Conservation (phyloP, 2,113 vertebrate species). For the Mesembrinibis cayennensis region DNA sequence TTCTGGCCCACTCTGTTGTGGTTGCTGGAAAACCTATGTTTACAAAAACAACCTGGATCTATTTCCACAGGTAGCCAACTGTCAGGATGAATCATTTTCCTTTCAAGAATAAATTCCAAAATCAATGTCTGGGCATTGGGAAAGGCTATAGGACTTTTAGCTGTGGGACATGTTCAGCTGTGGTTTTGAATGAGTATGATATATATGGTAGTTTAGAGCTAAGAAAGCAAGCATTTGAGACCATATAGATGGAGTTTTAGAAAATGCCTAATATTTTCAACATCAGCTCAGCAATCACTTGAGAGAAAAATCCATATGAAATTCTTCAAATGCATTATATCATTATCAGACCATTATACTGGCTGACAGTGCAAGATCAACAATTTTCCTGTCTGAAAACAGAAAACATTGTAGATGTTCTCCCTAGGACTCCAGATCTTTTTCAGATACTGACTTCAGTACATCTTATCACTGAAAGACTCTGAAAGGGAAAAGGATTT, state of each 20-base stretch:
- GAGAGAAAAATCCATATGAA: neutral
- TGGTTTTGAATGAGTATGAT: neutral
- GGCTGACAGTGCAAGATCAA: neutral
- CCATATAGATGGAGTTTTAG: neutral
- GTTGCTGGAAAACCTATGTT: neutral
- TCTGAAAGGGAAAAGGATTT: neutral
- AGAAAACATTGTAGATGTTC: neutral
- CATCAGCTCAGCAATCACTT: neutral
- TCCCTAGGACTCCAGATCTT: neutral
- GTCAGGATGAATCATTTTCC: neutral
- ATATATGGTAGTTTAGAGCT: neutral
- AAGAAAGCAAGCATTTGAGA: neutral
- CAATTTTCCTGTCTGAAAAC: neutral
- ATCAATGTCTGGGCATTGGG: neutral
- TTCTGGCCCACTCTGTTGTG: no score
- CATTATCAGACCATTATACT: neutral
- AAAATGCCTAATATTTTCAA: neutral
- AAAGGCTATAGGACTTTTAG: neutral
- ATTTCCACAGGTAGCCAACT: neutral
- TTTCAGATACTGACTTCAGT: neutral
- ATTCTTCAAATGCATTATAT: neutral
- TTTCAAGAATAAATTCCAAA: neutral
- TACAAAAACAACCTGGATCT: neutral
- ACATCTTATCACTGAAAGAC: neutral
- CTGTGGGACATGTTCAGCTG: neutral